phyloP scores from a whole-genome alignment of 2,797 vertebrate species.

The Enoplosus armatus region DNA sequence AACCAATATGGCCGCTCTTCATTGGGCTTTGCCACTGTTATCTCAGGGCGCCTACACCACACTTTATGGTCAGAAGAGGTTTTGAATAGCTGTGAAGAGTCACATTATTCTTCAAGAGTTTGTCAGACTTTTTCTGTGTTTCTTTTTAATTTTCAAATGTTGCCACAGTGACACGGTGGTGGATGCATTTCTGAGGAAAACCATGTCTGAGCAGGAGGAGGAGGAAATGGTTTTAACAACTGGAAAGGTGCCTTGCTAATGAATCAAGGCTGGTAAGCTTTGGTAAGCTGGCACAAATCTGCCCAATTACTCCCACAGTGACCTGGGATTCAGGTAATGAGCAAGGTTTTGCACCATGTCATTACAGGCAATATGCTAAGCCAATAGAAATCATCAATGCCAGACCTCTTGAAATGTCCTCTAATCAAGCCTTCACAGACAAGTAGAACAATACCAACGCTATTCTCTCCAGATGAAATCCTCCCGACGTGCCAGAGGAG shows the following conservation, averaged over 20 bases:
- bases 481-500: slow-evolving; percentile 48
- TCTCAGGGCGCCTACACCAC: not conserved
- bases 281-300: slow-evolving; percentile 49
- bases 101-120: not conserved
- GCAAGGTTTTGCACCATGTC: slow-evolving; percentile 37
- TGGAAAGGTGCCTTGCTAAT: slow-evolving; percentile 31
- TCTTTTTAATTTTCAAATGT: not conserved
- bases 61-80: not conserved
- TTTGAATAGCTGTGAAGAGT: slow-evolving; percentile 17
- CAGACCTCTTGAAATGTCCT: slow-evolving; percentile 51
- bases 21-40: slow-evolving; percentile 8
- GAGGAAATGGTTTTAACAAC: slow-evolving; percentile 35
- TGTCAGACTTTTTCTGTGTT: not conserved
- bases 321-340: slow-evolving; percentile 65
- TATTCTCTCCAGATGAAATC: slow-evolving; percentile 53
- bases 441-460: slow-evolving; percentile 56
- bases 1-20: slow-evolving; percentile 14
- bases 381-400: slow-evolving; percentile 48
- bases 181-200: not conserved
- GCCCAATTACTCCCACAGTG: slow-evolving; percentile 58
- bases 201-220: not conserved
- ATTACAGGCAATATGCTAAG: slow-evolving; percentile 48
- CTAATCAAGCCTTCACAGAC: slow-evolving; percentile 75
- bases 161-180: not conserved
- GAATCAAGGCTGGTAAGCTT: slow-evolving; percentile 34